Evolutionary conservation across 2,888 invertebrate species (phyloP).

Genomic region (Chalcis sispes): DNA sequence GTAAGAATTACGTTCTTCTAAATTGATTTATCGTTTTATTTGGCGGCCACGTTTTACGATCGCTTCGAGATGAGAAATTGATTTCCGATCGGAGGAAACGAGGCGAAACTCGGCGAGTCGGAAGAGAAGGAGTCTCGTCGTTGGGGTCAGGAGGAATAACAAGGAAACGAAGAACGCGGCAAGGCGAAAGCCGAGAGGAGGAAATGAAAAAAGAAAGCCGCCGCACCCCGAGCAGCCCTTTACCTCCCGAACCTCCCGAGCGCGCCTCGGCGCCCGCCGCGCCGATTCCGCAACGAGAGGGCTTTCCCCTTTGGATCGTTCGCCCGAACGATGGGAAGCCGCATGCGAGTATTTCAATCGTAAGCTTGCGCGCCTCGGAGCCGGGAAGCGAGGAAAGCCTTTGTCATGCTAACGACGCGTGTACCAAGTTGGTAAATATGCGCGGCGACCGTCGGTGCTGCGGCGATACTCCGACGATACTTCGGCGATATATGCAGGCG

Average conservation of each 20-base stretch:
- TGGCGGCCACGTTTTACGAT: slow-evolving; percentile 15
- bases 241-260: too few relatives aligned
- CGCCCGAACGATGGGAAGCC: background rate
- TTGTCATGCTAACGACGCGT: slow-evolving; percentile 73
- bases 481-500: slow-evolving; percentile 26
- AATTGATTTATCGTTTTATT: slow-evolving; percentile 53
- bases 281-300: background rate
- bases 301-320: background rate
- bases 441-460: slow-evolving; percentile 62
- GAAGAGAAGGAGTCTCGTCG: slow-evolving; percentile 13
- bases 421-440: slow-evolving; percentile 73
- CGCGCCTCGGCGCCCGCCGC: too few relatives aligned
- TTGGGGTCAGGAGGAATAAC: slow-evolving; percentile 24
- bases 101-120: slow-evolving; percentile 31
- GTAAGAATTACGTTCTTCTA: slow-evolving; percentile 51
- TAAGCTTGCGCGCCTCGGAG: slow-evolving; percentile 15
- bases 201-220: slow-evolving; percentile 14
- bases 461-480: too few relatives aligned
- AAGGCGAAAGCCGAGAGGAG: slow-evolving; percentile 3
- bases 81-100: slow-evolving; percentile 55
- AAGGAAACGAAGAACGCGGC: background rate
- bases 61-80: slow-evolving; percentile 50
- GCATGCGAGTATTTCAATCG: slow-evolving; percentile 43
- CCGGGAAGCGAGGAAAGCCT: slow-evolving; percentile 59
- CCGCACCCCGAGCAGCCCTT: slow-evolving; percentile 33